Base-by-base conservation (phyloP, 2,888 invertebrate genomes). In the Philopedon plagiatum region DNA sequence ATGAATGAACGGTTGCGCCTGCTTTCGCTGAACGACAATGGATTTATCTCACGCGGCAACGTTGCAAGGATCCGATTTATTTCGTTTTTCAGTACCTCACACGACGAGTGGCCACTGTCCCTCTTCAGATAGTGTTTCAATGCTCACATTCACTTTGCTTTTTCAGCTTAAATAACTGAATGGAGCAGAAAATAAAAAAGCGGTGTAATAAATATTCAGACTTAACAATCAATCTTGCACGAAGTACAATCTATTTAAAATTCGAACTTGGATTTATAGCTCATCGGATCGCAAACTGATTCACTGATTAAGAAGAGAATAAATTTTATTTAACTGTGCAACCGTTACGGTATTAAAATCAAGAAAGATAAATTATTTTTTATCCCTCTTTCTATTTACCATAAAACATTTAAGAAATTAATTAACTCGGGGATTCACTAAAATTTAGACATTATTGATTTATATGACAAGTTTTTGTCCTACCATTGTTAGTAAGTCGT, bases 241-340 rank as follows among this genome's bases (percentile, higher is more conserved):
- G 49, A 63, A 70, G 69, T 46, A 70, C 69, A 70, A 70, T 70
- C 63, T 62, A 70, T 63, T 70, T 70, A 63, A 70, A 70, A 63
- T 70, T 70, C 63, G 56, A 70, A 56, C 37, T 34, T 39, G 57
- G 63, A 56, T 70, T 70, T 70, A 70, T 62, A 54, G 69, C 34
- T 49, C 56, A 70, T 70, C 63, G 57, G 26, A 29, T 61, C 56
- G 29, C 61, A 29, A 62, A 70, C 63, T 70, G 69, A 70, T 70
- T 70, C 56, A 63, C 63, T 61, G 68, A 68, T 65, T 65, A 64
- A 49, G 54, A 66, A 44, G 66, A 56, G 51, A 66, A 56, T 61
- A 66, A 66, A 61, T 66, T 65, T 51, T 60, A 29, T 66, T 54
- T 66, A 61, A 71, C 13, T 66, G 66, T 26, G 39, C 58, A 66